Conservation (phyloP, 2,888 invertebrate genomes). For the Brenthis daphne region DNA sequence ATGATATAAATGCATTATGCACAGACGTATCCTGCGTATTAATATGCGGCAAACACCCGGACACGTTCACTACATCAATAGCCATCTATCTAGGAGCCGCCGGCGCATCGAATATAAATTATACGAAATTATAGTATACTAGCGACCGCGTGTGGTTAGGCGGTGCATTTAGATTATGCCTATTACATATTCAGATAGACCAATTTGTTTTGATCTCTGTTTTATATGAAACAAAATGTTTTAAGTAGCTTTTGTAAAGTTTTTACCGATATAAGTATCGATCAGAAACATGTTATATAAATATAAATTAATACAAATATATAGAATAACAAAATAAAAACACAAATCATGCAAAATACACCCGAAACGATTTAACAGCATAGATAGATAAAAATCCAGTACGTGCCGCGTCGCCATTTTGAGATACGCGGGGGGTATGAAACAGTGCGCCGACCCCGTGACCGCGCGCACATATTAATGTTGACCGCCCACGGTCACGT, state of each 20-base stretch:
- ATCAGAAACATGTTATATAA: too few relatives aligned
- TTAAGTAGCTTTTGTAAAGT: too few relatives aligned
- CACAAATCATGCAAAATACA: background rate
- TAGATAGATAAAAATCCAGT: background rate
- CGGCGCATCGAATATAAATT: conserved; percentile 77
- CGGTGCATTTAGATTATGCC: conserved; percentile 14
- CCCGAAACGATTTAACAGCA: conserved; percentile 4
- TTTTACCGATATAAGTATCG: too few relatives aligned
- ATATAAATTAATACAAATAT: background rate
- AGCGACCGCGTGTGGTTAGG: conserved; percentile 38
- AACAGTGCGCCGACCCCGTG: conserved; percentile 73
- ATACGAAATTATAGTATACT: conserved; percentile 60
- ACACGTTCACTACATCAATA: conserved; percentile 69
- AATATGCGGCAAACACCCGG: conserved; percentile 49
- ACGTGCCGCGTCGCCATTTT: conserved; percentile 48
- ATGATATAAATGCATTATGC: conserved; percentile 55
- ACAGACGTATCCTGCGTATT: conserved; percentile 59
- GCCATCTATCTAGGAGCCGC: conserved; percentile 69
- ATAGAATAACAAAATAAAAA: background rate
- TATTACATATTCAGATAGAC: conserved; percentile 3
- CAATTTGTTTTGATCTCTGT: too few relatives aligned
- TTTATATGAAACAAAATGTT: too few relatives aligned
- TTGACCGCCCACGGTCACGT: conserved; percentile 76
- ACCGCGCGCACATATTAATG: conserved; percentile 77
- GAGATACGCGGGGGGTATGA: conserved; percentile 46